phyloP scores from a whole-genome alignment of 2,797 vertebrate genomes.

The Clangula hyemalis region DNA sequence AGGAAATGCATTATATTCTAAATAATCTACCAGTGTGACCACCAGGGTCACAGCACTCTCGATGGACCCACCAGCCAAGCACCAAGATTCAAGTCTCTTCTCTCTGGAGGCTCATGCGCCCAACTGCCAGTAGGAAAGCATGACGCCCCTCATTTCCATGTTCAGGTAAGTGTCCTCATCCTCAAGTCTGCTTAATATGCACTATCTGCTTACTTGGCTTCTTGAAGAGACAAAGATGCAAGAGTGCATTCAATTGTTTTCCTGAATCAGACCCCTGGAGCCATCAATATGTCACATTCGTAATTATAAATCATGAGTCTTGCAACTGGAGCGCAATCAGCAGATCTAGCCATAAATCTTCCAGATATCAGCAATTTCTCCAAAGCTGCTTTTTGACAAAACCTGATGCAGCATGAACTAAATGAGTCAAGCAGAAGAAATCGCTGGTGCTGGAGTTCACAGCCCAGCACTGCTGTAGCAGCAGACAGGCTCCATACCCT shows the following conservation, averaged over 20 bases:
- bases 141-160: not conserved
- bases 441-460: not conserved
- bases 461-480: not conserved
- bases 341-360: not conserved
- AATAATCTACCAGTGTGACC: not conserved
- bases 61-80: not conserved
- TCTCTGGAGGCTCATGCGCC: not conserved
- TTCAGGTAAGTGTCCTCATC: not conserved
- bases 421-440: not conserved
- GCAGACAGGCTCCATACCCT: not conserved
- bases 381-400: conserved; percentile 5
- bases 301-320: not conserved
- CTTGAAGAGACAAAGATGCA: not conserved
- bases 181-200: not conserved
- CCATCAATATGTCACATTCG: not conserved
- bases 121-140: not conserved
- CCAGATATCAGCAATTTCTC: not conserved
- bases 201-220: not conserved
- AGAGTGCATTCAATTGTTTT: not conserved
- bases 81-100: not conserved
- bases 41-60: not conserved
- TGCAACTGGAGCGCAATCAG: not conserved
- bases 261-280: not conserved
- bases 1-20: not conserved
- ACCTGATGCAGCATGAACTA: not conserved